Base-by-base conservation (phyloP, 2,113 vertebrate species). In the Caranx melampygus region DNA sequence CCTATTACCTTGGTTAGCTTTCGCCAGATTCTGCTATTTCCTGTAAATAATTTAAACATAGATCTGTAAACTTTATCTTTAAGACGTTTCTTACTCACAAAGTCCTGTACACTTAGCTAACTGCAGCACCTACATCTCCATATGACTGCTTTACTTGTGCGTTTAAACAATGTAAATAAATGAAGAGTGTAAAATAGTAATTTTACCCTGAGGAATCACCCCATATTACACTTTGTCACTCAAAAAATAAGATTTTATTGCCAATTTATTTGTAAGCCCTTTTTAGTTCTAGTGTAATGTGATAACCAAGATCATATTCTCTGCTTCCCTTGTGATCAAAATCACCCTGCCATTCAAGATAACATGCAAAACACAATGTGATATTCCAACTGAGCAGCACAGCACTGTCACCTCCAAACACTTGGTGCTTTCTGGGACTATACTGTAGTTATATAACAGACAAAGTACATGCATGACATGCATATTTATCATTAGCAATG, bases 321-420 rank as follows among this genome's bases (percentile, higher is more conserved):
- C 40, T 71, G 59, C 45, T 45, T 60, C 34, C 18, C 47, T 34
- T 58, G 33, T 70, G 65, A 73, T 80, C 45, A 59, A 59, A 49
- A 40, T 42, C 33, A 21, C 0, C 18, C 12, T 42, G 35, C 16
- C 35, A 47, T 37, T 57, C 10, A 55, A 45, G 7, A 20, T 3
- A 35, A 55, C 9, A 54, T 5, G 3, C 35, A 16, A 42, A 67
- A 42, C 11, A 71, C 6, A 16, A 3, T 33, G 33, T 26, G 12
- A 6, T 5, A 31, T 33, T 67, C 7, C 15, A 51, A 65, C 15
- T 42, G 0, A 15, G 15, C 5, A 3, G 45, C 15, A 15, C 3
- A 16, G 45, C 45, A 47, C 45, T 47, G 45, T 47, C 45, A 47
- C 15, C 15, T 45, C 10, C 13, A 13, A 47, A 14, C 45, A 15